Evolutionary conservation across 2,797 vertebrate species (phyloP).

Genomic region (Nasua narica): DNA sequence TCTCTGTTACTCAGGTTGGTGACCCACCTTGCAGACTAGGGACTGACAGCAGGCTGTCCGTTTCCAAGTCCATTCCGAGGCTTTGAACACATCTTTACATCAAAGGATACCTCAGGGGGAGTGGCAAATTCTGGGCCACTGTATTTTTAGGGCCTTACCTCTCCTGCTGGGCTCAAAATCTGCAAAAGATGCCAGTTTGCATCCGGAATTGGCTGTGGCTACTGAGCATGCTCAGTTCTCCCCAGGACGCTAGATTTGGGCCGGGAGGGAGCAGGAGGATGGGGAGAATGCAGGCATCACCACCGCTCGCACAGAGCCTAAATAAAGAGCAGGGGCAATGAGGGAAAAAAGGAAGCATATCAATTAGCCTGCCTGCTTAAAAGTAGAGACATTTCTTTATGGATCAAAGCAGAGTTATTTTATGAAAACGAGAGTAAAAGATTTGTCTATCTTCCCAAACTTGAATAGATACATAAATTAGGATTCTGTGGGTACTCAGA

Average conservation of each 20-base stretch:
- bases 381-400: background rate
- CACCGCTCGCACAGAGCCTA: background rate
- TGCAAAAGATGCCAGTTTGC: constrained; percentile 63
- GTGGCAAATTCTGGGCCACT: constrained; percentile 42
- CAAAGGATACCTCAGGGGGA: background rate
- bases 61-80: background rate
- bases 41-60: background rate
- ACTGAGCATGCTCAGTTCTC: constrained; percentile 74
- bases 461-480: constrained; percentile 35
- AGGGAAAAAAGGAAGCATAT: background rate
- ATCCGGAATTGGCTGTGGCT: constrained; percentile 49
- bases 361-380: background rate
- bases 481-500: constrained; percentile 7
- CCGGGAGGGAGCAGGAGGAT: constrained; percentile 49
- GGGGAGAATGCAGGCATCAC: constrained; percentile 39
- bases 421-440: constrained; percentile 34
- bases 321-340: constrained; percentile 25
- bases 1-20: constrained; percentile 17
- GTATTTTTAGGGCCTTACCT: constrained; percentile 64
- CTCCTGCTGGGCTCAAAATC: constrained; percentile 41
- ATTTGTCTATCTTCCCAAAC: background rate
- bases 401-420: constrained; percentile 19
- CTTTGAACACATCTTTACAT: constrained; percentile 23
- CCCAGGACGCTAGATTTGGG: constrained; percentile 43
- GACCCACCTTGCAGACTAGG: constrained; percentile 47